Base-by-base conservation (phyloP, 2,113 vertebrate species). In the Carassius auratus region DNA sequence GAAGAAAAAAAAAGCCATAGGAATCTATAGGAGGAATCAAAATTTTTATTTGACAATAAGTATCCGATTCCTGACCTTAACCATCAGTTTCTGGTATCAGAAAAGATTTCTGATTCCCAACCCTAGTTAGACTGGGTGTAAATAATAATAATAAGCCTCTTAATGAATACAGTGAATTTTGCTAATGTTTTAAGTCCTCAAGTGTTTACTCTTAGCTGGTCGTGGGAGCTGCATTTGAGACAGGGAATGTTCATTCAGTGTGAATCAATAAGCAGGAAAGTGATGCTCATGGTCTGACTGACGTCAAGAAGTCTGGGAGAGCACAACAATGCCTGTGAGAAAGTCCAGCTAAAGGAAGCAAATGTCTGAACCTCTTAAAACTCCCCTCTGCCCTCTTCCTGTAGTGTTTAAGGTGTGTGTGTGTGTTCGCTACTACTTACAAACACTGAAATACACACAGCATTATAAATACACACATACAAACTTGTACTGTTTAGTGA, bases 271-370 rank as follows among this genome's bases (percentile, higher is more conserved):
- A 76, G 26, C 36, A 19, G 66, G 17, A 61, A 59, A 61, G 23
- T 87, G 86, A 80, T 45, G 12, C n/a, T 52, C 26, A 64, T 36
- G 76, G 45, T 73, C 23, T 45, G 17, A 8, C 61, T 87, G 84
- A 86, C 84, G 76, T 89, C 84, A 89, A 62, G 12, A 8, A 6
- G 55, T 42, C 79, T 83, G 73, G 30, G 50, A 76, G 45, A 26
- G 30, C n/a, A n/a, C n/a, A n/a, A n/a, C n/a, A n/a, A n/a, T n/a
- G n/a, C n/a, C 76, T 89, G 78, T 85, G 78, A 85, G 84, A 85
- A 79, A 83, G 50, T 36, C 23, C 4, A 61, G 62, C 45, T 5
- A 57, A 86, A 73, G 68, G 85, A 78, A 83, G 85, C 48, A 68
- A 52, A 19, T 59, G 26, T 73, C 86, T 21, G 5, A 13, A 30